Conservation (phyloP, 2,113 vertebrate species). For the Scatophagus argus region DNA sequence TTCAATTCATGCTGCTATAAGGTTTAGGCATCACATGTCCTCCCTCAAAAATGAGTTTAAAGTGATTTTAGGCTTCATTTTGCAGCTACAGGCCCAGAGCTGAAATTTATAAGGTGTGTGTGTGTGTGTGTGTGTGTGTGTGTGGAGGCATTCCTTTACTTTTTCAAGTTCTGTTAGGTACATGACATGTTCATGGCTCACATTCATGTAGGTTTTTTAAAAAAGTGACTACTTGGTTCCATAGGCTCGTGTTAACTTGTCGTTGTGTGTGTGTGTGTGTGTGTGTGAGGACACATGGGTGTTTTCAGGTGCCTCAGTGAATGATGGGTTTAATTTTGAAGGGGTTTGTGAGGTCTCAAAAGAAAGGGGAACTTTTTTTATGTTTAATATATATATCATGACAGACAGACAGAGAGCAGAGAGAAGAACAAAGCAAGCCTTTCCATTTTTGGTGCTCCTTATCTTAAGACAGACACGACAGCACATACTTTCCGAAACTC, state of each 20-base stretch:
- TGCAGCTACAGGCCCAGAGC: conserved; percentile 36
- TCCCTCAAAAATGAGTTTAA: conserved; percentile 37
- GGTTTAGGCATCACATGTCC: conserved; percentile 29
- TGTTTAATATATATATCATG: conserved; percentile 64
- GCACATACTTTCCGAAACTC: neutral
- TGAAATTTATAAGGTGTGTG: no score
- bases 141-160: conserved; percentile 53
- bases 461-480: conserved; percentile 3
- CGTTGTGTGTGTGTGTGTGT: conserved; percentile 10
- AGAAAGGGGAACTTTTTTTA: conserved; percentile 40
- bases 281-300: conserved; percentile 15
- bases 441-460: conserved; percentile 22
- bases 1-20: conserved; percentile 32
- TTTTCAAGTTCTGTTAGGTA: conserved; percentile 54
- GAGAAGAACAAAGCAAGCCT: neutral
- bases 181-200: conserved; percentile 51
- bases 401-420: neutral
- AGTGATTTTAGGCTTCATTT: conserved; percentile 33
- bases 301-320: conserved; percentile 59
- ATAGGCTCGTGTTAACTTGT: neutral
- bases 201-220: conserved; percentile 30
- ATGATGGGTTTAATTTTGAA: conserved; percentile 72
- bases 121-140: no score
- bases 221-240: conserved; percentile 31
- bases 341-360: conserved; percentile 45